A percentile compares a stretch with the other conserved stretches of the same genome.
Conservation (phyloP, 2,888 invertebrate genomes). For the Trileptium ribeirensis region DNA sequence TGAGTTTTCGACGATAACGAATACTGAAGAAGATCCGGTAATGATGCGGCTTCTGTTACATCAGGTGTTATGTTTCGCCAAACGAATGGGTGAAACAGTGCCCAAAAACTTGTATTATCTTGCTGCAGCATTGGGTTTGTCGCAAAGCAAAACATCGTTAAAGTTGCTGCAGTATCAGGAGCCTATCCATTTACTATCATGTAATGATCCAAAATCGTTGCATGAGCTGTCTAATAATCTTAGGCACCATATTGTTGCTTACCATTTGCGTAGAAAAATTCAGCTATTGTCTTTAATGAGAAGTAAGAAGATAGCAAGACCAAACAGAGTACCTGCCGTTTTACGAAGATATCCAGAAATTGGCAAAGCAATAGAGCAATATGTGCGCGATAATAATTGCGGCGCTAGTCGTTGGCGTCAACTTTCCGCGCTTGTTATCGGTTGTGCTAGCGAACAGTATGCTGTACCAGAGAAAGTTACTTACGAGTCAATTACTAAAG, state of each 20-base stretch:
- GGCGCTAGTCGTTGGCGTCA: background rate
- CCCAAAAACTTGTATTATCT: background rate
- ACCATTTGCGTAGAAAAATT: background rate
- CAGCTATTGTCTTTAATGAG: background rate
- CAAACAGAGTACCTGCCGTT: background rate
- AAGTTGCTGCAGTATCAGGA: background rate
- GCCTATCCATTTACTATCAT: background rate
- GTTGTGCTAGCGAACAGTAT: background rate
- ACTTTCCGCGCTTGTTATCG: background rate
- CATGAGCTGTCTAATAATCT: background rate
- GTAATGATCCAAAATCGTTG: background rate
- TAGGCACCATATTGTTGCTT: background rate
- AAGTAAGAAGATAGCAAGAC: background rate
- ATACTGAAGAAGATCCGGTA: background rate
- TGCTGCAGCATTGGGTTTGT: background rate
- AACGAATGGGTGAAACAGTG: background rate
- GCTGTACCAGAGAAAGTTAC: background rate
- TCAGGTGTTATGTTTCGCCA: background rate
- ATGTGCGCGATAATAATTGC: background rate
- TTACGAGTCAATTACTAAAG: background rate
- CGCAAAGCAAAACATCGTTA: background rate
- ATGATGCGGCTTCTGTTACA: background rate
- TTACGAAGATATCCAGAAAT: background rate
- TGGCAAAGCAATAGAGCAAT: background rate
- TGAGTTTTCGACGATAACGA: background rate